Evolutionary conservation across 2,888 invertebrate genomes (phyloP).

Genomic region (Mesorhabditis belari): DNA sequence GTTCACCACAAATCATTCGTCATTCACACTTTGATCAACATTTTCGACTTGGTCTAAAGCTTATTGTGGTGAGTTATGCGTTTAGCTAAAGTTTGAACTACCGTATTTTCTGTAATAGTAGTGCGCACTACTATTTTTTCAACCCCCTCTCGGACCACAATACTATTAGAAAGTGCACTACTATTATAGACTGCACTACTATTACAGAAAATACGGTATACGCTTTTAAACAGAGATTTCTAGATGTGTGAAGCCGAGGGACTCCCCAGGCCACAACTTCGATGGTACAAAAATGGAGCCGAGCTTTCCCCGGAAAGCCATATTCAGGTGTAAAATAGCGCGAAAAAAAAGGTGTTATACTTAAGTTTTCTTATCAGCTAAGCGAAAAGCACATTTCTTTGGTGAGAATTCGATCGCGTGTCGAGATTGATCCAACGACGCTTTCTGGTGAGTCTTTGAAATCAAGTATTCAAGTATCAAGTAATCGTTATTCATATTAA

Average conservation of each 20-base stretch:
- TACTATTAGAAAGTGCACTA: too few relatives aligned
- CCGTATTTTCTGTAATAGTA: too few relatives aligned
- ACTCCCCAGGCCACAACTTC: slow-evolving; percentile 77
- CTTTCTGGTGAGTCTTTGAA: slow-evolving; percentile 3
- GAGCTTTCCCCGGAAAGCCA: slow-evolving; percentile 66
- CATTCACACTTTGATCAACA: slow-evolving; percentile 30
- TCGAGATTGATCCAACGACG: slow-evolving; percentile 9
- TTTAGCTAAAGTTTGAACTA: not conserved
- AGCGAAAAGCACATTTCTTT: slow-evolving; percentile 1
- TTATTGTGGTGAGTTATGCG: slow-evolving; percentile 65
- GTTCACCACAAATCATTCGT: slow-evolving; percentile 21
- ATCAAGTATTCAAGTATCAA: not conserved
- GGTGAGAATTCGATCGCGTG: not conserved
- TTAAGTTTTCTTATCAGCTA: not conserved
- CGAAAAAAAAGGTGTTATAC: too few relatives aligned
- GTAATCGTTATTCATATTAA: not conserved
- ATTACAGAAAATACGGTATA: too few relatives aligned
- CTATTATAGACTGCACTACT: too few relatives aligned
- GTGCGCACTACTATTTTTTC: too few relatives aligned
- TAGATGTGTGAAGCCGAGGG: slow-evolving; percentile 77
- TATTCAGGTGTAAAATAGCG: slow-evolving; percentile 2
- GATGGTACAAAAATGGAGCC: slow-evolving; percentile 87
- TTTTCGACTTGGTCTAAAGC: slow-evolving; percentile 72
- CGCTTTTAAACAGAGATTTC: too few relatives aligned
- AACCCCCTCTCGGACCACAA: too few relatives aligned